A percentile compares a stretch with the other conserved stretches of the same genome.
Conservation (phyloP, 2,797 vertebrate genomes). For the Enteromius viviparus region DNA sequence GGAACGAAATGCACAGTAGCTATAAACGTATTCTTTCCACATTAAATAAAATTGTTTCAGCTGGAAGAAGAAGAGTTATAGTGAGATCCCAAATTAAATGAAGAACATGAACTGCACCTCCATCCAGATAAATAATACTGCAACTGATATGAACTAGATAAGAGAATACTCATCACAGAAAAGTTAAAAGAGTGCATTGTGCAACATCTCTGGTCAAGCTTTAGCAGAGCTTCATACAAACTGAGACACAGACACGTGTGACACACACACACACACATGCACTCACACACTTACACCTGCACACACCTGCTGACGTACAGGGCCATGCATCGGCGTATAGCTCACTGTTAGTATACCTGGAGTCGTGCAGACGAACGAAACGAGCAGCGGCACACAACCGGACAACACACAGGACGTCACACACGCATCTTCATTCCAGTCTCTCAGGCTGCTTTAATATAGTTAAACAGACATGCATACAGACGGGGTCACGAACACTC, state of each 20-base stretch:
- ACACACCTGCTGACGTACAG: slow-evolving; percentile 53
- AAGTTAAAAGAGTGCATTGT: slow-evolving; percentile 75
- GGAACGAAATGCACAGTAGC: slow-evolving; percentile 65
- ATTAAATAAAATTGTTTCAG: slow-evolving; percentile 60
- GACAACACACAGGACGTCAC: slow-evolving; percentile 36
- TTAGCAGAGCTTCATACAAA: slow-evolving; percentile 62
- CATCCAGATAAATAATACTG: slow-evolving; percentile 65
- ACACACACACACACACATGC: slow-evolving; percentile 45
- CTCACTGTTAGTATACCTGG: slow-evolving; percentile 77
- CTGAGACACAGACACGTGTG: slow-evolving; percentile 25
- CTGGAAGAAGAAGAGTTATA: slow-evolving; percentile 66
- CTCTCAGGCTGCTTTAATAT: not conserved
- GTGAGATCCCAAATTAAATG: slow-evolving; percentile 53
- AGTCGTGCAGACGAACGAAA: slow-evolving; percentile 84
- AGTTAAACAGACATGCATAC: slow-evolving; percentile 48
- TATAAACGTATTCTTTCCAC: slow-evolving; percentile 59
- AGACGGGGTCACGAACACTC: slow-evolving; percentile 20
- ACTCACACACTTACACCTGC: slow-evolving; percentile 37
- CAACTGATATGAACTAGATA: slow-evolving; percentile 65
- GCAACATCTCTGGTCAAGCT: slow-evolving; percentile 75
- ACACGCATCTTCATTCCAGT: slow-evolving; percentile 28
- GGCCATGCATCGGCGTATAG: slow-evolving; percentile 86
- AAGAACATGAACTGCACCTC: slow-evolving; percentile 63
- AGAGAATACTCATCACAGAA: slow-evolving; percentile 69
- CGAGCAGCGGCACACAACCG: slow-evolving; percentile 62